These are phyloP conservation scores for Agonopterix alstromeriana DNA, from an alignment of 2,888 invertebrate genomes.

Conservation along the genomic window DNA sequence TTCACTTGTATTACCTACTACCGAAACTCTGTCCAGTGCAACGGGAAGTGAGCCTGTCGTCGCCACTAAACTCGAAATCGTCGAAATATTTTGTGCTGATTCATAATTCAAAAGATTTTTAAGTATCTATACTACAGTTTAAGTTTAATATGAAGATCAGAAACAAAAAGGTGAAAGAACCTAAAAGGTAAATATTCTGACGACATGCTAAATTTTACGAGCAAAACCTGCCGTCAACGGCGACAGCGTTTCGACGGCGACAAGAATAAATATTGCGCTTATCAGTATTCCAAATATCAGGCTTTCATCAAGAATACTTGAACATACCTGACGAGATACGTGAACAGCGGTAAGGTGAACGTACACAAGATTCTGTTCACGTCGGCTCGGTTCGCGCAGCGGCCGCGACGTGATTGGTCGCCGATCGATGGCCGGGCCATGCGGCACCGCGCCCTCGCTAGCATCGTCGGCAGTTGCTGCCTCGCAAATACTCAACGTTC, in stretches of 20 bases:
- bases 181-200: neutral
- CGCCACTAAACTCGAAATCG: too few relatives aligned
- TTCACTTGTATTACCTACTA: too few relatives aligned
- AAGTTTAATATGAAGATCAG: too few relatives aligned
- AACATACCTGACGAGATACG: neutral
- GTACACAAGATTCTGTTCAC: slow-evolving; percentile 6
- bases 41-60: too few relatives aligned
- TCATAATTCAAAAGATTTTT: too few relatives aligned
- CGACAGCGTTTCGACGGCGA: neutral
- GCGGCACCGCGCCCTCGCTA: slow-evolving; percentile 1
- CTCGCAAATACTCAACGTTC: too few relatives aligned
- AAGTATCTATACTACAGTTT: too few relatives aligned
- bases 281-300: slow-evolving; percentile 19
- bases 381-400: slow-evolving; percentile 9
- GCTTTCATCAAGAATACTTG: slow-evolving; percentile 14
- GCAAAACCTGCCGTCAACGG: neutral
- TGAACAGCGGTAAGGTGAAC: neutral
- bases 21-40: too few relatives aligned
- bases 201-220: neutral
- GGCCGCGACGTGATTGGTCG: slow-evolving; percentile 7
- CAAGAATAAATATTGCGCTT: slow-evolving; percentile 3
- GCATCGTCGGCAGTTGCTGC: too few relatives aligned
- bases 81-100: too few relatives aligned
- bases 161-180: neutral
- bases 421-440: slow-evolving; percentile 8